phyloP scores from a whole-genome alignment of 2,888 invertebrate genomes.

The Drosophila algonquin region DNA sequence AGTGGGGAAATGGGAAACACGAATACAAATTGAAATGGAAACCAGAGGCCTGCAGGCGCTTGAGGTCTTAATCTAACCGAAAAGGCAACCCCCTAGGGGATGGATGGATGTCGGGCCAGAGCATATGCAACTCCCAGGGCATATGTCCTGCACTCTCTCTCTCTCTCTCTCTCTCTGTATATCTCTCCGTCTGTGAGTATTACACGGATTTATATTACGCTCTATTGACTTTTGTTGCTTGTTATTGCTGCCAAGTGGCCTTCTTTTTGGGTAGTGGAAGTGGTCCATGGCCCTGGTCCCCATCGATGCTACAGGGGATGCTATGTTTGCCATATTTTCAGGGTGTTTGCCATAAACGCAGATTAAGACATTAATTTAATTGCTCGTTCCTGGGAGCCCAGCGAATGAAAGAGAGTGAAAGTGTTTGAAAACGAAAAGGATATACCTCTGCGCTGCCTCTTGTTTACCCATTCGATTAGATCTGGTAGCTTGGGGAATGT shows the following conservation, averaged over 20 bases:
- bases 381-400: conserved; percentile 55
- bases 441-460: conserved; percentile 22
- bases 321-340: conserved; percentile 46
- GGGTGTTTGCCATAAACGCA: conserved; percentile 78
- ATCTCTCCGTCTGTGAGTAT: conserved; percentile 40
- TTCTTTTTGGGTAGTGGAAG: conserved; percentile 54
- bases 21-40: conserved; percentile 34
- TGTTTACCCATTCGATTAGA: conserved; percentile 72
- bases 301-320: conserved; percentile 1
- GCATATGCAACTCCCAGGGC: conserved; percentile 58
- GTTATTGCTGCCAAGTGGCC: conserved; percentile 69
- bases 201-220: conserved; percentile 79
- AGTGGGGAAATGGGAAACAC: conserved; percentile 5
- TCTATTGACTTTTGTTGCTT: conserved; percentile 76
- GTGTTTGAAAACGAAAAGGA: conserved; percentile 39
- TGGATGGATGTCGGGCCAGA: conserved; percentile 45
- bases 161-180: conserved; percentile 3
- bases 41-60: conserved; percentile 50
- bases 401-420: conserved; percentile 15
- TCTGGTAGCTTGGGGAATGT: conserved; percentile 25
- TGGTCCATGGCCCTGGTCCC: conserved; percentile 58
- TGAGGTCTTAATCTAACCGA: conserved; percentile 84
- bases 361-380: conserved; percentile 81
- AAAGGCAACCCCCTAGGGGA: conserved; percentile 73
- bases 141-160: conserved; percentile 36